phyloP scores from a whole-genome alignment of 2,797 vertebrate genomes.

The Alcedo atthis region DNA sequence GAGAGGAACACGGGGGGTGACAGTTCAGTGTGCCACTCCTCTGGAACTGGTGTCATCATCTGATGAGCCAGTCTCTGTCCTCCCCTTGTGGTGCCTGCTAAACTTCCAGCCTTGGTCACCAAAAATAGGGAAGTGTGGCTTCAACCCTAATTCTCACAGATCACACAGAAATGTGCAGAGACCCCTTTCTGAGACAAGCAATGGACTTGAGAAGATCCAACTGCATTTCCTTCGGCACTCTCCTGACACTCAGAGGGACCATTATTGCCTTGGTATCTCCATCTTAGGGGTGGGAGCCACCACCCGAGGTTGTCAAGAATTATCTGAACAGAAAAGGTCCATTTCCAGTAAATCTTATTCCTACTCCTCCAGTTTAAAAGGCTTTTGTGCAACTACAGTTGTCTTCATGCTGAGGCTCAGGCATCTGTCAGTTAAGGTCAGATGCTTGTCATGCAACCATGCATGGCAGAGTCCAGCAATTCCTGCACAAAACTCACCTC shows the following conservation, averaged over 20 bases:
- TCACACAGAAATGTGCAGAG: neutral
- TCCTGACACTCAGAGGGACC: neutral
- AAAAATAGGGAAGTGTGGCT: neutral
- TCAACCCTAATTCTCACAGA: neutral
- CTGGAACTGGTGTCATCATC: neutral
- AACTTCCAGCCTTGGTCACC: neutral
- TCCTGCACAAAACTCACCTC: neutral
- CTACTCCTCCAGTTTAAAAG: neutral
- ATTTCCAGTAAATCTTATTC: neutral
- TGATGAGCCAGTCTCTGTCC: neutral
- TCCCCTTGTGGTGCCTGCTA: neutral
- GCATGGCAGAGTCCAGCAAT: neutral
- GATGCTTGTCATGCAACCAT: neutral
- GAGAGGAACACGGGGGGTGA: neutral
- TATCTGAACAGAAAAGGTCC: neutral
- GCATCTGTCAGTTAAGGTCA: neutral
- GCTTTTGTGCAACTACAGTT: neutral
- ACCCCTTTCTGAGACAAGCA: neutral
- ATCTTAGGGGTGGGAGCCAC: neutral
- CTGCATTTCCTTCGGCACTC: neutral
- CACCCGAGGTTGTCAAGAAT: neutral
- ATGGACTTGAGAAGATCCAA: neutral
- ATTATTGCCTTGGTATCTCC: neutral
- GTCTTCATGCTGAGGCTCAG: neutral
- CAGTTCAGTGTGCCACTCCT: neutral